Evolutionary conservation across 2,888 invertebrate genomes (phyloP).

Genomic region (Campoletis raptor): DNA sequence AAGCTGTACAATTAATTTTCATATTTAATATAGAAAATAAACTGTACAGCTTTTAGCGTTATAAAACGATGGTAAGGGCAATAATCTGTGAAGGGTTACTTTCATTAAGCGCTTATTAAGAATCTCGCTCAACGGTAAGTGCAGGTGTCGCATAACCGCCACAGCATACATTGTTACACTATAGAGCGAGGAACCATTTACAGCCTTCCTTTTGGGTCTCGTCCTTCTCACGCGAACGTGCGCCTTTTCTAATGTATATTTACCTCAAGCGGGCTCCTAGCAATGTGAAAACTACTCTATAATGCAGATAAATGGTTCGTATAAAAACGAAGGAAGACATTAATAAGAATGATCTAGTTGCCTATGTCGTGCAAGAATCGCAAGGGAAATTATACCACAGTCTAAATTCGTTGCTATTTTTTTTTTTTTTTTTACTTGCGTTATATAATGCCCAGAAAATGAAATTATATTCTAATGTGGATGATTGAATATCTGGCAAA

Average conservation of each 20-base stretch:
- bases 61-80: neutral
- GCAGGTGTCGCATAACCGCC: slow-evolving; percentile 8
- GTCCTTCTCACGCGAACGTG: neutral
- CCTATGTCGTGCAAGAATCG: neutral
- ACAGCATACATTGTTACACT: neutral
- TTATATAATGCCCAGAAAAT: no score
- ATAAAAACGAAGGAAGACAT: slow-evolving; percentile 1
- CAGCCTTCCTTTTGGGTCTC: neutral
- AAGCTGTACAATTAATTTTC: neutral
- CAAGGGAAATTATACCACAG: neutral
- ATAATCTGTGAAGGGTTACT: slow-evolving; percentile 4
- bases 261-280: neutral
- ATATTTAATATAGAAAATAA: neutral
- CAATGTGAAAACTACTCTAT: neutral
- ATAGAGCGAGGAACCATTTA: neutral
- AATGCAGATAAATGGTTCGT: neutral
- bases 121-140: slow-evolving; percentile 16
- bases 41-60: neutral
- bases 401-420: neutral
- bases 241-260: slow-evolving; percentile 5
- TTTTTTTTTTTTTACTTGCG: neutral
- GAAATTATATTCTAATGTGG: no score
- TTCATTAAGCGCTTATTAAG: slow-evolving; percentile 30
- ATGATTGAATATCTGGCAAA: no score
- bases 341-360: neutral